Evolutionary conservation across 2,113 vertebrate species (phyloP).

Genomic region (Pseudonaja textilis): DNA sequence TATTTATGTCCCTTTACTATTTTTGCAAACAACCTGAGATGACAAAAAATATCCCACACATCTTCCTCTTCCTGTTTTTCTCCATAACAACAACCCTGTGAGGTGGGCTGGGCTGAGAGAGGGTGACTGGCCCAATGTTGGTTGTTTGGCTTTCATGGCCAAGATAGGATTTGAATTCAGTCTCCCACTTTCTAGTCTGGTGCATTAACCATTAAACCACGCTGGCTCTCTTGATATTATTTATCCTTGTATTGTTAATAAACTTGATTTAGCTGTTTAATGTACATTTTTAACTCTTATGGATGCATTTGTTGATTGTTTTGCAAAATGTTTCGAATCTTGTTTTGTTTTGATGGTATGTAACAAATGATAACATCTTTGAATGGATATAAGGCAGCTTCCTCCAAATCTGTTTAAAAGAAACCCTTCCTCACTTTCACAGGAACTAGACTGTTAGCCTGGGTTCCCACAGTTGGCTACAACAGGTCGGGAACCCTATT

Average conservation of each 20-base stretch:
- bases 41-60: background rate
- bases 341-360: background rate
- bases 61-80: background rate
- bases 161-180: background rate
- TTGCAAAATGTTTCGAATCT: background rate
- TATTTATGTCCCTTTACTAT: background rate
- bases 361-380: background rate
- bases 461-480: background rate
- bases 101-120: background rate
- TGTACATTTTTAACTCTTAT: background rate
- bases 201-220: background rate
- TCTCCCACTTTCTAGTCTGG: background rate
- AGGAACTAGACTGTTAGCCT: background rate
- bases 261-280: background rate
- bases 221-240: background rate
- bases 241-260: background rate
- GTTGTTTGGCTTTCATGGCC: background rate
- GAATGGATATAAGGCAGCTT: background rate
- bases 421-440: background rate
- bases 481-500: background rate
- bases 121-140: background rate
- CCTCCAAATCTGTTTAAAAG: background rate
- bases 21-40: background rate
- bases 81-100: background rate
- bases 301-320: background rate